phyloP scores from a whole-genome alignment of 2,888 invertebrate genomes.

The Drosophila demipolita region DNA sequence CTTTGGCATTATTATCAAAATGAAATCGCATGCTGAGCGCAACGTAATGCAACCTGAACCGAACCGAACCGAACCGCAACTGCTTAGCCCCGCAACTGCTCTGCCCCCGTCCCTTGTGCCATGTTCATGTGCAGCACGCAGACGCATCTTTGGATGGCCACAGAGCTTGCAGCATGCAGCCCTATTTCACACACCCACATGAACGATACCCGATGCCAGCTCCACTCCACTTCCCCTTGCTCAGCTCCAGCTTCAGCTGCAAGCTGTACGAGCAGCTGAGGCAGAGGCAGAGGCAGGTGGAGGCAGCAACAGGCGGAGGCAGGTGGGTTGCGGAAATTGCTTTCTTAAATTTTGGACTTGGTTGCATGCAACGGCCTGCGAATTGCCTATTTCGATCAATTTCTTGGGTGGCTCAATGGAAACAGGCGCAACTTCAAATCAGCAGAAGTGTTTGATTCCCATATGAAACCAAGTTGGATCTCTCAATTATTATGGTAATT shows the following conservation, averaged over 20 bases:
- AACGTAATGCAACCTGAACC: slow-evolving; percentile 32
- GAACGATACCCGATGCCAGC: slow-evolving; percentile 27
- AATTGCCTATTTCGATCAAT: slow-evolving; percentile 15
- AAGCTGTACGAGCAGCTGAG: not conserved
- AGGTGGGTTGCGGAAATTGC: slow-evolving; percentile 50
- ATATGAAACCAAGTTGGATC: not conserved
- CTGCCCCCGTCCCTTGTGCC: slow-evolving; percentile 8
- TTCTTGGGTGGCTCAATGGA: slow-evolving; percentile 21
- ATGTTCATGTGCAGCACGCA: slow-evolving; percentile 37
- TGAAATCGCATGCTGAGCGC: slow-evolving; percentile 73
- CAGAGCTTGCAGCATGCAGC: slow-evolving; percentile 35
- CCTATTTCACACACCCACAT: slow-evolving; percentile 77
- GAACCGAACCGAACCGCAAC: not conserved
- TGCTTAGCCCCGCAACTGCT: not conserved
- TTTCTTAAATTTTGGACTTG: slow-evolving; percentile 49
- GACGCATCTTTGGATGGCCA: slow-evolving; percentile 19
- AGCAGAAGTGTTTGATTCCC: not conserved
- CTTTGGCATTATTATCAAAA: slow-evolving; percentile 81
- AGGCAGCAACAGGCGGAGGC: slow-evolving; percentile 5
- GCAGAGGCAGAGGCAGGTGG: not conserved
- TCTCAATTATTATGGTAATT: not conserved
- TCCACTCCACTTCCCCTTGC: slow-evolving; percentile 48
- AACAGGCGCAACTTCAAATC: slow-evolving; percentile 8
- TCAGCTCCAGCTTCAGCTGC: not conserved
- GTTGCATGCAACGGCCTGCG: slow-evolving; percentile 16